Base-by-base conservation (phyloP, 2,113 vertebrate genomes). In the Lutjanus erythropterus region DNA sequence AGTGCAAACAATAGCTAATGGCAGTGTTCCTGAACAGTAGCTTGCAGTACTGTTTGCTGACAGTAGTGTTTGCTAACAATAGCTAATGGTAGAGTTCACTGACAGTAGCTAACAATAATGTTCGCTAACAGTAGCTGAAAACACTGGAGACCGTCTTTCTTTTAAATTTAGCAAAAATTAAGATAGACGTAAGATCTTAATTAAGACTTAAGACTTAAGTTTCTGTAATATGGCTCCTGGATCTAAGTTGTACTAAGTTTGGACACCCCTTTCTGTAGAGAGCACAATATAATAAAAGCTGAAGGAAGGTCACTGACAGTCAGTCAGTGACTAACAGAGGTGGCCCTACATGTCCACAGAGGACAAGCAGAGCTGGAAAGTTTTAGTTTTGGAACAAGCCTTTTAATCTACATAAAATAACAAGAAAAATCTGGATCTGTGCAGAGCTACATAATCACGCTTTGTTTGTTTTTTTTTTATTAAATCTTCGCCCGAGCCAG, bases 381-480 rank as follows among this genome's bases (percentile, higher is more conserved):
- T 80, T 87, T 74, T 76, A 86, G 78, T 78, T 75, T 76, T 78
- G 85, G 80, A 89, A 79, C 55, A 60, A 77, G 64, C 25, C 18
- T 52, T 91, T 78, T 33, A 76, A 91, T 92, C 78, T 84, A 73
- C 77, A 89, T 88, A 87, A 90, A 87, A 90, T 62, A 93, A 88
- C 74, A 86, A 76, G 76, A 71, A 71, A 71, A 75, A 61, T 25
- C 64, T 79, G 81, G 81, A 79, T 49, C 41, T 52, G 53, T 16
- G 70, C 72, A 58, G 78, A 65, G 35, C 86, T n/a, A 53, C 78
- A 87, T 77, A 91, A 88, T 86, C 85, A 77, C 33, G 71, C 80
- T 87, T 90, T 93, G 81, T 91, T 90, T 85, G 68, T 83, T 81
- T 73, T 87, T 73, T 87, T 86, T 84, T 53, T 60, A 76, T 89